Base-by-base conservation (phyloP, 2,797 vertebrate species). In the Falco naumanni region DNA sequence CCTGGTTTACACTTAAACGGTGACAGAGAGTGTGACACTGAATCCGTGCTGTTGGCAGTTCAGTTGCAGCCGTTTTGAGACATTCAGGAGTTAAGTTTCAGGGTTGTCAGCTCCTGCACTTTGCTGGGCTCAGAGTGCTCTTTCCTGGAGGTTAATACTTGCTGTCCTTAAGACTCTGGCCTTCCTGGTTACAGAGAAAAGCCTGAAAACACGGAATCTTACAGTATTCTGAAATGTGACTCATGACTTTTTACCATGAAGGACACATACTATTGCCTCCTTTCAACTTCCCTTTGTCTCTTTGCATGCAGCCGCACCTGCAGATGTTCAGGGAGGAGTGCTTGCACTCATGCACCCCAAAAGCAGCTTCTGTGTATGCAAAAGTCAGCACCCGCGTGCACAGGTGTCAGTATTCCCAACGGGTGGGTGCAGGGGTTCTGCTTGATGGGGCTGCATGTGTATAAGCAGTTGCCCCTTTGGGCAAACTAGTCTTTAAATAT, bases 241-340 rank as follows among this genome's bases (percentile, higher is more conserved):
- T 94, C 76, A 79, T 91, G 72, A 94, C n/a, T 94, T 96, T 89
- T 91, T 86, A 83, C 54, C 65, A 72, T 79, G 89, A 92, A 92
- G 87, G 79, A 76, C 83, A 89, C 22, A 79, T 54, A 33, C 56
- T 12, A 70, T 41, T 66, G 84, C 92, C 85, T 93, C 37, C 68
- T 88, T 90, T 95, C 92, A 68, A 96, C 92, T 97, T 97, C 95
- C 97, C 83, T 86, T 94, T 88, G 79, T 81, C 54, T 88, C 70
- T 96, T 93, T 97, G 96, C 96, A 96, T 91, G 94, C 92, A 95
- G 93, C 89, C 83, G 21, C 96, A 96, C 95, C 97, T 96, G 94
- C 97, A 97, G 96, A 88, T 96, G 93, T 78, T 91, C 66, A 81
- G 95, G 95, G 96, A 94, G 89, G 92, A 88, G 96, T 34, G 47